These are phyloP conservation scores for Ylistrum balloti DNA, from an alignment of 1,140 invertebrate genomes.

Conservation along the genomic window DNA sequence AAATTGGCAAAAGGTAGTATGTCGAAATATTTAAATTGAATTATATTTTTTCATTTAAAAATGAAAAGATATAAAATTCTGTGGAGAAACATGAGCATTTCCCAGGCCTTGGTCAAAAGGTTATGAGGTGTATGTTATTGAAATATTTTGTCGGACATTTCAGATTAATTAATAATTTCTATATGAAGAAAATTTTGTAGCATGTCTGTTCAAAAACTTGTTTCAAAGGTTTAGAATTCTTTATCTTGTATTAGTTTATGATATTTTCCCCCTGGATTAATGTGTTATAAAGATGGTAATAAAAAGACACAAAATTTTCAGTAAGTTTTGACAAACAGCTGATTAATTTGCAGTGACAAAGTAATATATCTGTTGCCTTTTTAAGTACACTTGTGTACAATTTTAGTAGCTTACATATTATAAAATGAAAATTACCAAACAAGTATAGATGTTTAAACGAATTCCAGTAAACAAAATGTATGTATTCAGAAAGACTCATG, in stretches of 20 bases:
- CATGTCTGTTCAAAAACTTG: not conserved
- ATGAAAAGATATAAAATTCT: slow-evolving; percentile 29
- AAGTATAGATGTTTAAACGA: not conserved
- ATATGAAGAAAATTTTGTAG: not conserved
- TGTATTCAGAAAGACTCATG: no score
- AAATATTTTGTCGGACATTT: not conserved
- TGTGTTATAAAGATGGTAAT: not conserved
- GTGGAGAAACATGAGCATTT: not conserved
- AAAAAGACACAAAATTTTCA: not conserved
- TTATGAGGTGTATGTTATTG: not conserved
- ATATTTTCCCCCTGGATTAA: not conserved
- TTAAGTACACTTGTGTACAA: not conserved
- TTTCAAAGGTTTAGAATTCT: not conserved
- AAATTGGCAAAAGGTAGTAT: slow-evolving; percentile 19
- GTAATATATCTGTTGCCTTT: not conserved
- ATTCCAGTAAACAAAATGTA: not conserved
- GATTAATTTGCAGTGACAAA: not conserved
- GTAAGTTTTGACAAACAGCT: not conserved
- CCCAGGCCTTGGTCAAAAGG: slow-evolving; percentile 36
- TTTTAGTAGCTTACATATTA: not conserved
- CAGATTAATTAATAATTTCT: slow-evolving; percentile 13
- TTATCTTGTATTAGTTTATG: not conserved
- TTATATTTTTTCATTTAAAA: slow-evolving; percentile 41
- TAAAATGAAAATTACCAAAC: not conserved
- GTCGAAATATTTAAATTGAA: slow-evolving; percentile 36